These are phyloP conservation scores for Lamproptera curius DNA, from an alignment of 2,888 invertebrate genomes.

Conservation along the genomic window DNA sequence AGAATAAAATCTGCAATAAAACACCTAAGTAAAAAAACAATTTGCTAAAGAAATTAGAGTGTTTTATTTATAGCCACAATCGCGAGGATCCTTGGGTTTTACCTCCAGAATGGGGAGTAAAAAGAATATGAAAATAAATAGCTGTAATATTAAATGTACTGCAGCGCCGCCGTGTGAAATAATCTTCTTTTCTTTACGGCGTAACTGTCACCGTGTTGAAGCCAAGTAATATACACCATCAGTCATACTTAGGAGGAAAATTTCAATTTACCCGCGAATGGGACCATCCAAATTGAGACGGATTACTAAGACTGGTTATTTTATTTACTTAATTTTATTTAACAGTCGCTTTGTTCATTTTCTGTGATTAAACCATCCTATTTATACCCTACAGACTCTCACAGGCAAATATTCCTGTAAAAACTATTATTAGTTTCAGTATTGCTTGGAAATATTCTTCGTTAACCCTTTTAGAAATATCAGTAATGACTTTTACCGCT, in stretches of 20 bases:
- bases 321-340: no score
- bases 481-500: no score
- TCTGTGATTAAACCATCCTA: neutral
- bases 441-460: no score
- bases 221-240: slow-evolving; percentile 71
- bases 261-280: slow-evolving; percentile 70
- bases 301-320: slow-evolving; percentile 50
- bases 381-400: no score
- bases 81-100: slow-evolving; percentile 57
- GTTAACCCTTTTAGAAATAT: no score
- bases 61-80: slow-evolving; percentile 43
- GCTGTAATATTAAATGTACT: slow-evolving; percentile 67
- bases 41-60: slow-evolving; percentile 2
- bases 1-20: no score
- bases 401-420: no score
- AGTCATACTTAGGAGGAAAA: slow-evolving; percentile 73
- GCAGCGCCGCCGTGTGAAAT: slow-evolving; percentile 55
- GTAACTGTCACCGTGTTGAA: slow-evolving; percentile 62
- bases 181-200: slow-evolving; percentile 68
- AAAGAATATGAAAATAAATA: slow-evolving; percentile 72
- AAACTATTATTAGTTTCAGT: no score
- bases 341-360: no score
- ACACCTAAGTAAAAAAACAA: no score
- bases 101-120: slow-evolving; percentile 43
- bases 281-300: slow-evolving; percentile 66